phyloP scores from a whole-genome alignment of 1,140 invertebrate species.

The Pogonus chalceus region DNA sequence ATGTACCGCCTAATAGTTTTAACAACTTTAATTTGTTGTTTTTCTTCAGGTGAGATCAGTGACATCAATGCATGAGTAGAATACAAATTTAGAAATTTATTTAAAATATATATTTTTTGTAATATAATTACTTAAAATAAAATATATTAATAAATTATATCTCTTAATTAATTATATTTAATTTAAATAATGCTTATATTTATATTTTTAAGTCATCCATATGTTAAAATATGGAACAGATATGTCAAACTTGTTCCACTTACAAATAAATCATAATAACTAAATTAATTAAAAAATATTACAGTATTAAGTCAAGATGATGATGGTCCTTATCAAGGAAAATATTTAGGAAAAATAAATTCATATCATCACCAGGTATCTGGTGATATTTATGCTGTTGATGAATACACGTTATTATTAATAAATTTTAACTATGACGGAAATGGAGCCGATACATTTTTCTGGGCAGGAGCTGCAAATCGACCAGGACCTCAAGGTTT shows the following conservation, averaged over 20 bases:
- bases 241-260: too few species aligned
- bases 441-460: conserved; percentile 81
- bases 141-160: too few species aligned
- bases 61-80: background rate
- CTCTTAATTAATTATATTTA: too few species aligned
- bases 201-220: too few species aligned
- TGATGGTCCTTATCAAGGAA: conserved; percentile 65
- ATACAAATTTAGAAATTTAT: too few species aligned
- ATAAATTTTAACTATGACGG: conserved; percentile 85
- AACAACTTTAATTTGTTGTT: background rate
- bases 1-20: background rate
- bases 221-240: too few species aligned
- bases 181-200: too few species aligned
- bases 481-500: conserved; percentile 82
- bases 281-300: background rate
- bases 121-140: too few species aligned
- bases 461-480: conserved; percentile 83
- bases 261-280: too few species aligned
- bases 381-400: conserved; percentile 82
- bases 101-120: too few species aligned
- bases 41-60: conserved; percentile 1
- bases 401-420: conserved; percentile 74
- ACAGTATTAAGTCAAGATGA: conserved; percentile 36
- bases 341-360: conserved; percentile 75
- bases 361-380: conserved; percentile 84